Base-by-base conservation (phyloP, 2,888 invertebrate species). In the Tigriopus californicus region DNA sequence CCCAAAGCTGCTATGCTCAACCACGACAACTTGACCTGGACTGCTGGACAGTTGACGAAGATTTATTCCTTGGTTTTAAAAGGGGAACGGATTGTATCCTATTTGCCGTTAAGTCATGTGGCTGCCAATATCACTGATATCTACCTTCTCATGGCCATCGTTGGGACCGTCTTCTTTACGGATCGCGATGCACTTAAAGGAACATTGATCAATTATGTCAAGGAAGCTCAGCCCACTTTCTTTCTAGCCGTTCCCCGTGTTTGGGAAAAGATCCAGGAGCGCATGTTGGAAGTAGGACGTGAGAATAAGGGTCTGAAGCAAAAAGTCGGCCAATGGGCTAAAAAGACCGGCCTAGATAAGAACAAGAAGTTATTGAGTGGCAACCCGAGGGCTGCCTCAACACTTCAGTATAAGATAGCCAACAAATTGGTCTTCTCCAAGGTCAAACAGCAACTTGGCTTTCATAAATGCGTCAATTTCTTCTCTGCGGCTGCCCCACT, bases 1-100 rank as follows among this genome's bases (percentile, higher is more conserved):
- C 89, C 91, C 22, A 92, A 92, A 72, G 92, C 85, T 41, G 91
- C 87, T 24, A 92, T 92, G 92, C 70, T 92, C 63, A 83, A 81
- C 61, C 92, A 92, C 70, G 92, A 92, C 72, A 91, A 87, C 72
- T 73, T 91, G 52, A 78, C 81, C 11, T 83, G 79, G 75, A 80
- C 83, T 67, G 77, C 81, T 18, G 25, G 40, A 41, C 15, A 25
- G 18, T 42, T 41, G 12, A 40, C 18, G 15, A 40, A 41, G n/a
- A 5, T 5, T 18, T 54, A 54, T 4, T 18, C 18, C 40, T 41
- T 54, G 15, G 18, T 18, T 12, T 33, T 40, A 25, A 54, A 54
- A 40, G 54, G 41, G 15, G 54, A 54, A 41, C 33, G 75, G 8
- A 66, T 85, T 41, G 77, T 91, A 56, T 85, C 86, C 64, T 92